phyloP scores from a whole-genome alignment of 2,797 vertebrate species.

The Hirundo rustica region DNA sequence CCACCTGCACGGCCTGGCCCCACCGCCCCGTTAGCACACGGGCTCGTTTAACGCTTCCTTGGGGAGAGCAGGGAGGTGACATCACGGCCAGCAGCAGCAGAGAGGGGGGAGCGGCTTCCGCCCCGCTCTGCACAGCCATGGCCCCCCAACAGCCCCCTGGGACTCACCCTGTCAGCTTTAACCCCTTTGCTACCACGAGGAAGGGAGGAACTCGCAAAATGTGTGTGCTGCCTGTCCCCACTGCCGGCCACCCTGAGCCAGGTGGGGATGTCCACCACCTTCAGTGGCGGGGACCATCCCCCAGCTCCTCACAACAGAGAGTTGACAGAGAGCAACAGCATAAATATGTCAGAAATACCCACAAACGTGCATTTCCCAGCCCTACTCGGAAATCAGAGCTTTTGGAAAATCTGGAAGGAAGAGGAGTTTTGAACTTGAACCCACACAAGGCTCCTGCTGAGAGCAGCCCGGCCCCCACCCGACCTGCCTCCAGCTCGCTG shows the following conservation, averaged over 20 bases:
- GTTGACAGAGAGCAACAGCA: neutral
- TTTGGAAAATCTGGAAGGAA: neutral
- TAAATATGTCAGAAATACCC: neutral
- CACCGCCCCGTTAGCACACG: accelerated
- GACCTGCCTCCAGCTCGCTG: neutral
- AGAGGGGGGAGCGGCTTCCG: neutral
- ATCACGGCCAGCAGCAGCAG: neutral
- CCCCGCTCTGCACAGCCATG: neutral
- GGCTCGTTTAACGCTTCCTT: neutral
- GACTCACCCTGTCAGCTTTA: neutral
- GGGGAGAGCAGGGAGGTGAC: neutral
- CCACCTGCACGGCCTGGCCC: neutral
- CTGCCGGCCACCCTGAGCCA: neutral
- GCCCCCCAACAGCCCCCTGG: neutral
- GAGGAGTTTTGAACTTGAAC: neutral
- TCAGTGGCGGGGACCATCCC: neutral
- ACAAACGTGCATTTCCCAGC: neutral
- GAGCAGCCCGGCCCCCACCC: neutral
- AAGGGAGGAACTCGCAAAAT: neutral
- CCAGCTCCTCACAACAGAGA: neutral
- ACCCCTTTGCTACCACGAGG: neutral
- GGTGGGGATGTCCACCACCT: neutral
- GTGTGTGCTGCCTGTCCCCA: neutral
- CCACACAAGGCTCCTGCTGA: neutral
- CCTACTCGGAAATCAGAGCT: neutral